Conservation (phyloP, 2,888 invertebrate species). For the Cheiracanthium punctorium region DNA sequence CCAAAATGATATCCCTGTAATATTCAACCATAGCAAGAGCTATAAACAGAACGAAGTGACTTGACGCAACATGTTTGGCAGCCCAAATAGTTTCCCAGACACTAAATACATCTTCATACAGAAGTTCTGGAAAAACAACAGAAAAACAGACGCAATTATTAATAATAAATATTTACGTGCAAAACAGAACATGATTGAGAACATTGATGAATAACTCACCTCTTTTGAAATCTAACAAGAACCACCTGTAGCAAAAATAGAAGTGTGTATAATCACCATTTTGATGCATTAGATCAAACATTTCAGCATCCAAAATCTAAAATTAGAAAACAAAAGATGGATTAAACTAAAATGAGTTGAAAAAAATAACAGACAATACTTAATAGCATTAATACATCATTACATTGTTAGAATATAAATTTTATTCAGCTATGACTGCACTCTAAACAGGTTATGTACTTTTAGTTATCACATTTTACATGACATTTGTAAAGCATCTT, state of each 20-base stretch:
- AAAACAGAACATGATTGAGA: not conserved
- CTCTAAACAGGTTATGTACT: no score
- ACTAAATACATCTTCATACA: slow-evolving; percentile 92
- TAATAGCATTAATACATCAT: no score
- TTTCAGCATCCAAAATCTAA: slow-evolving; percentile 92
- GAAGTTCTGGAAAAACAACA: slow-evolving; percentile 81
- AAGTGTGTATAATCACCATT: slow-evolving; percentile 97
- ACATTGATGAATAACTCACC: slow-evolving; percentile 75
- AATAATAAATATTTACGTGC: not conserved
- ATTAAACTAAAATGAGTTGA: no score
- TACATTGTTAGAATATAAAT: no score
- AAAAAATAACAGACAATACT: no score
- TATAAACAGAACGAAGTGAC: slow-evolving; percentile 93
- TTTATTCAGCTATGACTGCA: no score
- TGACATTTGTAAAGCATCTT: no score
- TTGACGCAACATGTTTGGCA: slow-evolving; percentile 89
- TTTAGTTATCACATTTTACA: no score
- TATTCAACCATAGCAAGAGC: slow-evolving; percentile 93
- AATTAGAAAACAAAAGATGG: slow-evolving; percentile 74
- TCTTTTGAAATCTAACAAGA: slow-evolving; percentile 95
- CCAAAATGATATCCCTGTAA: slow-evolving; percentile 94
- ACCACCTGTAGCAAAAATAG: slow-evolving; percentile 98
- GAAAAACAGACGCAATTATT: not conserved
- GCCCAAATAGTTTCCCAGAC: slow-evolving; percentile 98
- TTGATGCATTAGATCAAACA: slow-evolving; percentile 95